Evolutionary conservation across 2,888 invertebrate genomes (phyloP), one percentile per base, ranked within the genome.

Genomic region (Polietes domitor): DNA sequence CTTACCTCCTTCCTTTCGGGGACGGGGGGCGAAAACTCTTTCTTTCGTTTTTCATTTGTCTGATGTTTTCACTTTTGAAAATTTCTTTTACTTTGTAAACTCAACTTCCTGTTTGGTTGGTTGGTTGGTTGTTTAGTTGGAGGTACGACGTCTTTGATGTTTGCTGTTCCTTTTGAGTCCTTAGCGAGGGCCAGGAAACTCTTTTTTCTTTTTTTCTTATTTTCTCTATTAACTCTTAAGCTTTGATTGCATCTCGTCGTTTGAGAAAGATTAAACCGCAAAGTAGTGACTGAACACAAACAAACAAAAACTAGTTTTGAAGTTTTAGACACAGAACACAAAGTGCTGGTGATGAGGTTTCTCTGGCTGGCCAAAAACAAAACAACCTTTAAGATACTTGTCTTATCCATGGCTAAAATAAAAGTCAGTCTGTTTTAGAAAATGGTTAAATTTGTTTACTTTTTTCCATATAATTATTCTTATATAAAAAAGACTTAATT

Each of bases 311-410:
- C 6, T n/a, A 15, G n/a, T 47, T 47, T 47, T n/a, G 47, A n/a
- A 47, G 12, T 4, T 58, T 58, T 58, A 2, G 12, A 61, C n/a
- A 32, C 28, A n/a, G n/a, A n/a, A n/a, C n/a, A 61, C n/a, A 61
- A 61, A 61, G n/a, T 28, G n/a, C n/a, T n/a, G n/a, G n/a, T n/a
- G n/a, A n/a, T n/a, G 28, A 28, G 61, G 61, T 32, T 61, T 61
- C 61, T 61, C n/a, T 47, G 37, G 4, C n/a, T 37, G 37, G 37
- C 47, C 47, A 15, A 3, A 7, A n/a, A 7, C 47, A 47, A 15
- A 5, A 41, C 12, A 41, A 32, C 32, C n/a, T n/a, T n/a, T 32
- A 32, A 7, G 32, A 37, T 12, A 7, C 37, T n/a, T n/a, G n/a
- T 37, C 37, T 37, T 37, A 1, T 37, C 10, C 3, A 32, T 32